Evolutionary conservation across 2,888 invertebrate species (phyloP), one percentile per base, ranked within the genome.

Genomic region (Gortyna flavago): DNA sequence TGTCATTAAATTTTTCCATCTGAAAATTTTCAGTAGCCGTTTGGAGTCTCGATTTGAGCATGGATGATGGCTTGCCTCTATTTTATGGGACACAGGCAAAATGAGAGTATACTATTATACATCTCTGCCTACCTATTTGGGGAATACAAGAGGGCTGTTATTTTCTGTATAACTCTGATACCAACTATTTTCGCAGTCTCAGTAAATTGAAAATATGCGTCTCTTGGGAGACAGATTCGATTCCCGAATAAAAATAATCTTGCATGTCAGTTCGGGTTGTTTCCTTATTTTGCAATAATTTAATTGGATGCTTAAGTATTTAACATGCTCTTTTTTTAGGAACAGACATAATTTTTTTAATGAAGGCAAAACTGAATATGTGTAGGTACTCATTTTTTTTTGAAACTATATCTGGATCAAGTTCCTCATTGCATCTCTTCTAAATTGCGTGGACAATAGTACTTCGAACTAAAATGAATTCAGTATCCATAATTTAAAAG

Each of bases 201-300:
- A 51, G 84, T 86, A 86, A 77, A 88, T 88, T 82, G 87, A 75
- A 82, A 75, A 80, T 71, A 77, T 71, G 62, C 59, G 5, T 77
- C 87, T 75, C 83, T 6, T 0, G 87, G 79, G 88, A 79, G 41
- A 57, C 51, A n/a, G 72, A 79, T 83, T 86, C 88, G 85, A 86
- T 86, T 87, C 85, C 70, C 48, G 80, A 80, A 87, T 76, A 87
- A 84, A 86, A 81, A 70, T 57, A 62, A 75, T 64, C 41, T 65
- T 54, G 81, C 79, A 75, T 75, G 75, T 77, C 72, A 51, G 18
- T 41, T 66, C 66, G 44, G 68, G 65, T 75, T 77, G 81, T 81
- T 79, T 75, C 72, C 44, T 70, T 61, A 70, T 66, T 68, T 72
- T 72, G 29, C 54, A 62, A 72, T 51, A 62, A 84, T 81, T 86